Conservation (phyloP, 2,888 invertebrate species). For the Polylopha cassiicola region DNA sequence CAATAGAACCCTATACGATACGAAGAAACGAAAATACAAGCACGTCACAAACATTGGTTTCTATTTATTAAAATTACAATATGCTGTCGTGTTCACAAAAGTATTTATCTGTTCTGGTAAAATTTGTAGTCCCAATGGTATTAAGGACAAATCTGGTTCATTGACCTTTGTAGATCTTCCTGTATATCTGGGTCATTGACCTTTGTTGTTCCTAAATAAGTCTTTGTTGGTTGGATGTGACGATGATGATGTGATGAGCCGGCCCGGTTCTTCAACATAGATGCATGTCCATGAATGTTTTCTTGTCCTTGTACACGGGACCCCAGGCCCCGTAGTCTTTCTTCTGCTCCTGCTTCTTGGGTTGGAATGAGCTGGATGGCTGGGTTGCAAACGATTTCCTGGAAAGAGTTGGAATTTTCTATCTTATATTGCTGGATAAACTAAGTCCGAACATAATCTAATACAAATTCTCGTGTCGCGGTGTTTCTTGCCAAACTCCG, state of each 20-base stretch:
- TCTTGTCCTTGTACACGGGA: slow-evolving; percentile 83
- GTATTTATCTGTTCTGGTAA: slow-evolving; percentile 18
- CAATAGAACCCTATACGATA: slow-evolving; percentile 36
- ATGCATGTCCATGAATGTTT: slow-evolving; percentile 85
- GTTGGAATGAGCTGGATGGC: too few relatives aligned
- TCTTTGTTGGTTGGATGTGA: slow-evolving; percentile 30
- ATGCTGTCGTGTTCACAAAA: slow-evolving; percentile 1
- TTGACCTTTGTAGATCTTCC: too few relatives aligned
- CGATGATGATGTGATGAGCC: slow-evolving; percentile 31
- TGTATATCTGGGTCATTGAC: slow-evolving; percentile 25
- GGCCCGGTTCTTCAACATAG: slow-evolving; percentile 67
- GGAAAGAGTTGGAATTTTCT: too few relatives aligned
- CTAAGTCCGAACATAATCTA: too few relatives aligned
- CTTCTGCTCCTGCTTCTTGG: slow-evolving; percentile 57
- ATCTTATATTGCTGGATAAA: too few relatives aligned
- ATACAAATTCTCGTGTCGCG: too few relatives aligned
- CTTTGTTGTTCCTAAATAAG: slow-evolving; percentile 18
- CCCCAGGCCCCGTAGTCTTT: slow-evolving; percentile 83
- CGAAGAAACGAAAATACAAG: slow-evolving; percentile 28
- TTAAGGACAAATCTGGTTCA: too few relatives aligned
- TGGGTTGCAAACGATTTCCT: too few relatives aligned
- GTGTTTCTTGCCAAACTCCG: too few relatives aligned
- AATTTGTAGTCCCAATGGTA: slow-evolving; percentile 27
- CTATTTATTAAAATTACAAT: slow-evolving; percentile 1
- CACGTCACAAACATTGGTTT: slow-evolving; percentile 33